phyloP scores from a whole-genome alignment of 1,140 invertebrate genomes.

The Medauroidea extradentata region DNA sequence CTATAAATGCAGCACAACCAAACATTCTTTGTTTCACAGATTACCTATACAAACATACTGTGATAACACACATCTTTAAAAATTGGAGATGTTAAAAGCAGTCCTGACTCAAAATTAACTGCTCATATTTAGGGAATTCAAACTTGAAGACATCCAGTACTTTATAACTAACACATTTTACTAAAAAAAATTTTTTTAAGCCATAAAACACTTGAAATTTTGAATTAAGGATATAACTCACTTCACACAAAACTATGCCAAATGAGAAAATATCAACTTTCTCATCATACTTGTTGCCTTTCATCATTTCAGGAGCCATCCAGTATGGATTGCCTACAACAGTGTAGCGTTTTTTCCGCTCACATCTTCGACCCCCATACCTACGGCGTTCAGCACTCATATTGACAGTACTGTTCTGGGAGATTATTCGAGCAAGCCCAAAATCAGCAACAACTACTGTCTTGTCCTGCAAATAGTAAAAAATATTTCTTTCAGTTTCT shows the following conservation, averaged over 20 bases:
- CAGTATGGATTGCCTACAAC: conserved; percentile 95
- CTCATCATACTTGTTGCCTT: conserved; percentile 92
- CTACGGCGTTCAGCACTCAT: conserved; percentile 25
- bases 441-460: conserved; percentile 94
- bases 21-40: too few relatives aligned
- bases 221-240: conserved; percentile 41
- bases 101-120: too few relatives aligned
- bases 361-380: conserved; percentile 46
- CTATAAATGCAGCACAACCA: too few relatives aligned
- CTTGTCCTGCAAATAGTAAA: conserved; percentile 56
- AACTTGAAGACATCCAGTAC: too few relatives aligned
- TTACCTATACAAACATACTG: too few relatives aligned
- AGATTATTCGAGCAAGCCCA: conserved; percentile 85
- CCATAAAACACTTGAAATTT: not conserved
- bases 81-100: too few relatives aligned
- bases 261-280: conserved; percentile 97
- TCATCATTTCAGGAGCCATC: conserved; percentile 99
- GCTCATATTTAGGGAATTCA: too few relatives aligned
- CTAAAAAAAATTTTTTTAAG: too few relatives aligned
- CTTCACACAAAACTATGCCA: conserved; percentile 93
- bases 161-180: too few relatives aligned
- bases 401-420: conserved; percentile 44
- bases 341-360: conserved; percentile 65
- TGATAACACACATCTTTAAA: too few relatives aligned
- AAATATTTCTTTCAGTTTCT: too few relatives aligned